These are phyloP conservation scores for Catharus bicknelli DNA, from an alignment of 2,113 vertebrate species.

Conservation along the genomic window DNA sequence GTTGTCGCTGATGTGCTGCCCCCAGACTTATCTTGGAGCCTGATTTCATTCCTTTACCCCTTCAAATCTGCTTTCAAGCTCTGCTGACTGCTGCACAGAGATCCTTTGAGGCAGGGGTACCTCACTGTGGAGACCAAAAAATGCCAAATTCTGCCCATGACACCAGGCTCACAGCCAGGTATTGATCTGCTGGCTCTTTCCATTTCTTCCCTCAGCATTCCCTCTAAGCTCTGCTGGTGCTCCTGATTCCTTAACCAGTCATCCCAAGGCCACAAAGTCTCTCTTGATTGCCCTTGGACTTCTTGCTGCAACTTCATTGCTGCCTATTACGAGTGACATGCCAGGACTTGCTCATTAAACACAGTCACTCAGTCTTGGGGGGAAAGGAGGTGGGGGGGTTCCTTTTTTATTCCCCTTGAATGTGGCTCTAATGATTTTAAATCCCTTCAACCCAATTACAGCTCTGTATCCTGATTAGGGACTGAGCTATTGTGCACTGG, in stretches of 20 bases:
- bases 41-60: neutral
- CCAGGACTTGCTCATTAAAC: slow-evolving; percentile 78
- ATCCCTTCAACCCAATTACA: slow-evolving; percentile 83
- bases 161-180: neutral
- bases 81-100: neutral
- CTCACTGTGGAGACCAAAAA: neutral
- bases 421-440: slow-evolving; percentile 81
- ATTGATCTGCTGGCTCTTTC: neutral
- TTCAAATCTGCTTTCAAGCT: neutral
- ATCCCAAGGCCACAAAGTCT: neutral
- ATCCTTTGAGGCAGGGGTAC: neutral
- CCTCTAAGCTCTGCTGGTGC: neutral
- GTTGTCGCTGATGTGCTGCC: neutral
- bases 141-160: neutral
- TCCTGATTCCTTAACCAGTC: neutral
- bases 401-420: slow-evolving; percentile 76
- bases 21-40: neutral
- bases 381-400: slow-evolving; percentile 27
- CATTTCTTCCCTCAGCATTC: neutral
- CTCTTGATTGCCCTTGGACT: slow-evolving; percentile 10
- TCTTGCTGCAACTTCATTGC: neutral
- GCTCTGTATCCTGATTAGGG: slow-evolving; percentile 76
- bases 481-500: slow-evolving; percentile 73
- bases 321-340: slow-evolving; percentile 63
- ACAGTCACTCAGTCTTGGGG: slow-evolving; percentile 70